Conservation (phyloP, 2,113 vertebrate species). For the Axis porcinus region DNA sequence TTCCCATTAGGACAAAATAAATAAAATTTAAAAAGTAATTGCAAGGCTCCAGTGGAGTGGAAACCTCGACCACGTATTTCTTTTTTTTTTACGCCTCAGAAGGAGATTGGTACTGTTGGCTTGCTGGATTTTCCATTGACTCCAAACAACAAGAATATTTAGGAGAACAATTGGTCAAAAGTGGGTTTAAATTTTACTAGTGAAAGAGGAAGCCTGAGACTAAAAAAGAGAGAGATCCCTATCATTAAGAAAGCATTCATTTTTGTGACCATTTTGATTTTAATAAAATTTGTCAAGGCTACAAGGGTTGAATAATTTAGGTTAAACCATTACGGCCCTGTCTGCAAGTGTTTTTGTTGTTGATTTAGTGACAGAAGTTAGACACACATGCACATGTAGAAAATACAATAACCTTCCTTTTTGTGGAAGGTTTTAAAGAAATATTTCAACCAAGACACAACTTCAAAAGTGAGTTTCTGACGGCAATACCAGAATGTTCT, state of each 20-base stretch:
- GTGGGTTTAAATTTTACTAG: background rate
- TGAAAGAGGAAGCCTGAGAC: background rate
- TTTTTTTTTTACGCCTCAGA: background rate
- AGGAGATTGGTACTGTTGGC: background rate
- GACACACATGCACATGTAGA: background rate
- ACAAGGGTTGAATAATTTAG: background rate
- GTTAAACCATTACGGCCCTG: background rate
- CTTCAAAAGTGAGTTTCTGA: background rate
- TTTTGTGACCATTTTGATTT: background rate
- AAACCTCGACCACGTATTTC: background rate
- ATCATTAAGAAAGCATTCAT: background rate
- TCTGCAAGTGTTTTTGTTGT: background rate
- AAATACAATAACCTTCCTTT: background rate
- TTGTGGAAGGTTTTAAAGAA: slow-evolving; percentile 43
- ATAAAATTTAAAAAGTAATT: background rate
- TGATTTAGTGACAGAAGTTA: background rate
- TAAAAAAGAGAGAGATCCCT: background rate
- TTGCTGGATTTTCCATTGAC: background rate
- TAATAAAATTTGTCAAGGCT: background rate
- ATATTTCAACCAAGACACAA: slow-evolving; percentile 14
- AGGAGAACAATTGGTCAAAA: background rate
- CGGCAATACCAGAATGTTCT: background rate
- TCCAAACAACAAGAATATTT: background rate
- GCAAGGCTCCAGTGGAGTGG: background rate
- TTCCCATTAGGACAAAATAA: background rate